These are phyloP conservation scores for Trichogramma pretiosum DNA, from an alignment of 1,140 invertebrate species.

Conservation along the genomic window DNA sequence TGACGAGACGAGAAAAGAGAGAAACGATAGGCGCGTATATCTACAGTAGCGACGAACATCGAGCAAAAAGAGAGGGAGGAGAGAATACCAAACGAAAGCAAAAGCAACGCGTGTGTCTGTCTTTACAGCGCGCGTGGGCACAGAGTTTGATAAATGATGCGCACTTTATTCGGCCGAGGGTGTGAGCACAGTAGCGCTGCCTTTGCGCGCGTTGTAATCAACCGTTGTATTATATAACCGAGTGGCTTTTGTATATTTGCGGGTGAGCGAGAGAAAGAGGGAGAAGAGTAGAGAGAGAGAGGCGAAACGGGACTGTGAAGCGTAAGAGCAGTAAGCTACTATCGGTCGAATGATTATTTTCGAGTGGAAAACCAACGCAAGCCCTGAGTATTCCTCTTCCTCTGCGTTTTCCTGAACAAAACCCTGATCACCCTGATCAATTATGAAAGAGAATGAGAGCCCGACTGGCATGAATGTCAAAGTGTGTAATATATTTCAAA, in stretches of 20 bases:
- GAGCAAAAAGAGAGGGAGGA: constrained; percentile 15
- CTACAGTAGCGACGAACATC: no score
- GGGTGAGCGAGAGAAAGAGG: no score
- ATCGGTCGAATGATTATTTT: constrained; percentile 13
- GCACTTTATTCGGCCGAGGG: constrained; percentile 27
- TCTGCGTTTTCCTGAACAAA: no score
- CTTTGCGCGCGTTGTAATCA: constrained; percentile 30
- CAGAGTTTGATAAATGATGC: constrained; percentile 38
- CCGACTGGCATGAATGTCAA: no score
- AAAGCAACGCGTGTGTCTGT: neutral
- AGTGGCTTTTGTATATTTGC: constrained; percentile 24
- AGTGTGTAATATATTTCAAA: no score
- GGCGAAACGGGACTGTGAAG: no score
- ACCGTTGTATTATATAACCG: constrained; percentile 37
- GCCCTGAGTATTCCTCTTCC: no score
- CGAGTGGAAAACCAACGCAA: no score
- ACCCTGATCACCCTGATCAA: no score
- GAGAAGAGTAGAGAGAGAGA: no score
- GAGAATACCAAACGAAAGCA: constrained; percentile 2
- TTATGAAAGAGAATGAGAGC: no score
- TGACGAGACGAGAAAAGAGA: constrained; percentile 11
- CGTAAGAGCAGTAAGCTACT: no score
- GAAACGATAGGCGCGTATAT: constrained; percentile 2
- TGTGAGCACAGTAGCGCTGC: constrained; percentile 19
- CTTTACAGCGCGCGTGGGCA: constrained; percentile 22